Conservation (phyloP, 1,140 invertebrate genomes). For the Drosophila sp. region DNA sequence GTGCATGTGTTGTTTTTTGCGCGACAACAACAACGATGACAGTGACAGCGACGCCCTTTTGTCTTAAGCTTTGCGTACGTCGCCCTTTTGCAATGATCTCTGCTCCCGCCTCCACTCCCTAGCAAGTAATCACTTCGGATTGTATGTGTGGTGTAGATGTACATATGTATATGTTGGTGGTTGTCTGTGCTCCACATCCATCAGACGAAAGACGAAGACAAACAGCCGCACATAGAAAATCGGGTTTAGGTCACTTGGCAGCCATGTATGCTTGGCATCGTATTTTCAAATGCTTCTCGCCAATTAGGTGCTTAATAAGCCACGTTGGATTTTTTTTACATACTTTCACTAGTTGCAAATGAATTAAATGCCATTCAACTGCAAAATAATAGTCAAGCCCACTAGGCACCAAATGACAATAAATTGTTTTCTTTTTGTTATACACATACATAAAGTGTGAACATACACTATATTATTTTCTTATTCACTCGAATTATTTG, state of each 20-base stretch:
- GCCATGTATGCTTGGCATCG: slow-evolving; percentile 20
- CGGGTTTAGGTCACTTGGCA: slow-evolving; percentile 56
- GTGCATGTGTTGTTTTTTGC: slow-evolving; percentile 63
- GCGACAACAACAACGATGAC: slow-evolving; percentile 16
- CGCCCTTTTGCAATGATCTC: slow-evolving; percentile 48
- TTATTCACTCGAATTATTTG: slow-evolving; percentile 44
- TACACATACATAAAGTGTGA: no score
- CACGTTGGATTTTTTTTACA: slow-evolving; percentile 46
- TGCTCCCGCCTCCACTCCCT: not conserved
- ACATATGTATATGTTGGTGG: slow-evolving; percentile 37
- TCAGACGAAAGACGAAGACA: slow-evolving; percentile 43
- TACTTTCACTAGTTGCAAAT: slow-evolving; percentile 61
- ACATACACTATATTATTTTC: slow-evolving; percentile 19
- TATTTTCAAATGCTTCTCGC: slow-evolving; percentile 52
- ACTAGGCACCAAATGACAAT: slow-evolving; percentile 5
- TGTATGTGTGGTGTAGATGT: slow-evolving; percentile 19
- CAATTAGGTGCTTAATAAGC: slow-evolving; percentile 67
- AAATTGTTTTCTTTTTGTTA: not conserved
- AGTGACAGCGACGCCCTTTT: slow-evolving; percentile 72
- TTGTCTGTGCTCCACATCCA: slow-evolving; percentile 43
- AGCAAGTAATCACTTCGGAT: slow-evolving; percentile 11
- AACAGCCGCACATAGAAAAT: slow-evolving; percentile 53
- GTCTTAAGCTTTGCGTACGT: slow-evolving; percentile 57
- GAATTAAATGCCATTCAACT: slow-evolving; percentile 35
- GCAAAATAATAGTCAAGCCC: slow-evolving; percentile 25